Base-by-base conservation (phyloP, 2,888 invertebrate species). In the Cecidostiba fungosa region DNA sequence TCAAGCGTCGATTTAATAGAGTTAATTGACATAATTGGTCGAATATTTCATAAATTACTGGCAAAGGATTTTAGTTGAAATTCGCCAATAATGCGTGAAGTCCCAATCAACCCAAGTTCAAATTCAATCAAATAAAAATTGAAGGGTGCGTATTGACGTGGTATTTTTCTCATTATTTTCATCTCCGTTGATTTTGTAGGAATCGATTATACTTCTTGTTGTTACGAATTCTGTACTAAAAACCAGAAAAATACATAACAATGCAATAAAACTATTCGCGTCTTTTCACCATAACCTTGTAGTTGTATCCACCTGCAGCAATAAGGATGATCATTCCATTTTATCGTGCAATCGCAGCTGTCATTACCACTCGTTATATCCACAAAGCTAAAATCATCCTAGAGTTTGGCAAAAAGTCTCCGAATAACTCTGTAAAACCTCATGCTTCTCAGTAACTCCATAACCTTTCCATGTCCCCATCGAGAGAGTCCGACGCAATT, bases 351-450 rank as follows among this genome's bases (percentile, higher is more conserved):
- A 54, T 54, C 8, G 8, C 5, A 54, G 19, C 54, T 54, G 23
- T 19, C 54, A 54, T 23, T 54, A 59, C 54, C n/a, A 23, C 23
- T 59, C 54, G n/a, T 59, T 59, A n/a, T 59, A 50, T n/a, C 4
- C 54, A 59, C 50, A 59, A 59, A 6, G 5, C 66, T 66, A 10
- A 66, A 66, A 66, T 66, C 59, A 59, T 59, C 59, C 23, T 2
- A n/a, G 50, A 50, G 19, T 19, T 23, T 19, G 59, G 23, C 8
- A 77, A 23, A 77, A 77, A 77, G 59, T 23, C 77, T 16, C 59
- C 19, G 10, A 23, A 23, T 23, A 77, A 43, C 36, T 12, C 19
- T 23, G 26, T 62, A 39, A 39, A 32, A 23, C 12, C 59, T 26
- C 16, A 12, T 14, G 36, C 12, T 77, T 39, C 39, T 23, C 39